These are phyloP conservation scores for Thalpophila matura DNA, from an alignment of 2,888 invertebrate genomes.

Conservation along the genomic window DNA sequence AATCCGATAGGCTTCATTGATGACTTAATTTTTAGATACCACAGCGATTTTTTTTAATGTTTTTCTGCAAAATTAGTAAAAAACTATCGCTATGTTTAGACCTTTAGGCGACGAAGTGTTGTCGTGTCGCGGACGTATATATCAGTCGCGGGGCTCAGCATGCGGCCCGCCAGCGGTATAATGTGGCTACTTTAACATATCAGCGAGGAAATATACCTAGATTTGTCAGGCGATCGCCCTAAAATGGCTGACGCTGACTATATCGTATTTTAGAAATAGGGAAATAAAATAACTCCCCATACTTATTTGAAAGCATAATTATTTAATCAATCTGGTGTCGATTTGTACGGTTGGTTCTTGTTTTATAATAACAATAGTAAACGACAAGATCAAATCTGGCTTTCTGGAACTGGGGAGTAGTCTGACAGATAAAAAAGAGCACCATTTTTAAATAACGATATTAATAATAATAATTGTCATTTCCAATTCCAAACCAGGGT, in stretches of 20 bases:
- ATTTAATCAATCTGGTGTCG: no score
- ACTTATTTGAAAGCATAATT: no score
- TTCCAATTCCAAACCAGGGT: slow-evolving; percentile 25
- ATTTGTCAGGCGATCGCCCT: slow-evolving; percentile 66
- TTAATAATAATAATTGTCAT: slow-evolving; percentile 34
- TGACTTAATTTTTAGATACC: neutral
- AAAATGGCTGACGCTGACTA: slow-evolving; percentile 29
- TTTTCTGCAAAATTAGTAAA: neutral
- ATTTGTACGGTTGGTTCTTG: no score
- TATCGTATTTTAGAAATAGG: slow-evolving; percentile 11
- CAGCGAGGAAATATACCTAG: slow-evolving; percentile 63
- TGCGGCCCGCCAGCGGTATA: slow-evolving; percentile 48
- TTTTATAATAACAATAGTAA: no score
- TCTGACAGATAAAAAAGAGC: neutral
- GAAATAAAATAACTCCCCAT: no score
- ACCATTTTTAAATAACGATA: neutral
- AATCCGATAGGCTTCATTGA: neutral
- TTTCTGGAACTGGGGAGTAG: neutral
- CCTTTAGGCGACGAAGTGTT: slow-evolving; percentile 54
- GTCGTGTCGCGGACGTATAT: slow-evolving; percentile 62
- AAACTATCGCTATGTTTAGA: slow-evolving; percentile 23
- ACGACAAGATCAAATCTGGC: no score
- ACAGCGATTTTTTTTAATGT: neutral
- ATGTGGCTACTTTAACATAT: slow-evolving; percentile 63
- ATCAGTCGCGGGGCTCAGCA: slow-evolving; percentile 59